Evolutionary conservation across 2,113 vertebrate genomes (phyloP).

Genomic region (Anguilla japonica): DNA sequence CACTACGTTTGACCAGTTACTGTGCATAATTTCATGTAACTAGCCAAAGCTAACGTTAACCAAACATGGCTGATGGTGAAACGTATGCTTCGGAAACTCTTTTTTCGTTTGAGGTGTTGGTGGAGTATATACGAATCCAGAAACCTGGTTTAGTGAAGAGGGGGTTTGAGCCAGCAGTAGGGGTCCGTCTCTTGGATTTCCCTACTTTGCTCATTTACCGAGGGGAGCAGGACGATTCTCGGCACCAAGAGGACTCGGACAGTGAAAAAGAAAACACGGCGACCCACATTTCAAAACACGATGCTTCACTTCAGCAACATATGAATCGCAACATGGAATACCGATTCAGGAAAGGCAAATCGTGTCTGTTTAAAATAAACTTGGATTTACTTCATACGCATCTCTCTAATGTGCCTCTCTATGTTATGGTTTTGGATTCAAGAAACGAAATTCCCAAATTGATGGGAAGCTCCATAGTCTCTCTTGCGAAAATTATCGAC

Average conservation of each 20-base stretch:
- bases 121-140: constrained; percentile 70
- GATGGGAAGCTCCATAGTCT: constrained; percentile 72
- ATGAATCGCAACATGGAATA: constrained; percentile 19
- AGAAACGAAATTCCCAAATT: constrained; percentile 61
- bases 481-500: constrained; percentile 61
- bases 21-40: neutral
- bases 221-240: constrained; percentile 4
- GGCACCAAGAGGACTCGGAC: neutral
- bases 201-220: constrained; percentile 79
- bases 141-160: neutral
- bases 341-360: constrained; percentile 78
- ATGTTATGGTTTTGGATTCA: constrained; percentile 66
- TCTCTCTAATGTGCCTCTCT: constrained; percentile 66
- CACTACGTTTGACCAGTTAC: neutral
- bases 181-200: constrained; percentile 79
- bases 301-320: neutral
- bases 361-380: constrained; percentile 77
- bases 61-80: constrained; percentile 42
- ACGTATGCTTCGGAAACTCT: constrained; percentile 53
- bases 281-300: neutral
- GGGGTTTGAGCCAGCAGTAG: constrained; percentile 67
- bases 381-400: constrained; percentile 54
- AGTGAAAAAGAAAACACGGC: constrained; percentile 1
- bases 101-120: constrained; percentile 80
- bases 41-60: neutral